These are phyloP conservation scores for Leucophenga varia DNA, from an alignment of 1,140 invertebrate genomes.

Conservation along the genomic window DNA sequence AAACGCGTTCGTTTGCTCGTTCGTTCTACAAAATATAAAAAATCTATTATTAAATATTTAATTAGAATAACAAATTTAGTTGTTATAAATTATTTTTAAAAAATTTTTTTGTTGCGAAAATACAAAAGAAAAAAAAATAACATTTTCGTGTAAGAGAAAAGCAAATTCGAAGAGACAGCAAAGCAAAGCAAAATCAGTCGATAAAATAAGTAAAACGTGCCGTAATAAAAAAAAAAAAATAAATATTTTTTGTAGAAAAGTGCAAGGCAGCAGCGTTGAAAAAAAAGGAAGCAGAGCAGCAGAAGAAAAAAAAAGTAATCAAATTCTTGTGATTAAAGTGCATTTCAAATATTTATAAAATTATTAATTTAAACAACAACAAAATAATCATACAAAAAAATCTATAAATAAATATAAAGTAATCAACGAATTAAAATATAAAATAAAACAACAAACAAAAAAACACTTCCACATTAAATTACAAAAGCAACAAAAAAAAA, in stretches of 20 bases:
- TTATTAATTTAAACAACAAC: slow-evolving; percentile 1
- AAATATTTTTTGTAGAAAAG: slow-evolving; percentile 3
- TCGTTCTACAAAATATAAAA: slow-evolving; percentile 38
- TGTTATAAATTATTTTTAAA: slow-evolving; percentile 33
- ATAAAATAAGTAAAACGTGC: not conserved
- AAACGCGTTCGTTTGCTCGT: slow-evolving; percentile 44
- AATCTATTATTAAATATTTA: slow-evolving; percentile 49
- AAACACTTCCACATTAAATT: too few species aligned
- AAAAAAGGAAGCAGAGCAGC: slow-evolving; percentile 4
- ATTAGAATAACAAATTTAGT: slow-evolving; percentile 55
- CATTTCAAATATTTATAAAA: slow-evolving; percentile 49
- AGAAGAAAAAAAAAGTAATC: slow-evolving; percentile 27
- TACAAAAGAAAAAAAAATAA: slow-evolving; percentile 5
- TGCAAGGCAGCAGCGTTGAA: too few species aligned
- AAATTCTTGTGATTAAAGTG: slow-evolving; percentile 55
- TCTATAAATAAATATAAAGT: not conserved
- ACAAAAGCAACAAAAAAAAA: not conserved
- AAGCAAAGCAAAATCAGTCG: not conserved
- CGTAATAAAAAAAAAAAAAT: too few species aligned
- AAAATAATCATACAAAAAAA: slow-evolving; percentile 1
- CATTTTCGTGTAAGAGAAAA: slow-evolving; percentile 1
- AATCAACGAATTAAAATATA: not conserved
- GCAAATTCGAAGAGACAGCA: slow-evolving; percentile 23
- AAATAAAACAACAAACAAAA: not conserved
- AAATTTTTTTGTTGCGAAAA: slow-evolving; percentile 11